Percentiles rank a stretch among this genome's conserved stretches.
Evolutionary conservation across 53 echinoderm and acorn worm species (phyloP).

Genomic region (Henricia sp.): DNA sequence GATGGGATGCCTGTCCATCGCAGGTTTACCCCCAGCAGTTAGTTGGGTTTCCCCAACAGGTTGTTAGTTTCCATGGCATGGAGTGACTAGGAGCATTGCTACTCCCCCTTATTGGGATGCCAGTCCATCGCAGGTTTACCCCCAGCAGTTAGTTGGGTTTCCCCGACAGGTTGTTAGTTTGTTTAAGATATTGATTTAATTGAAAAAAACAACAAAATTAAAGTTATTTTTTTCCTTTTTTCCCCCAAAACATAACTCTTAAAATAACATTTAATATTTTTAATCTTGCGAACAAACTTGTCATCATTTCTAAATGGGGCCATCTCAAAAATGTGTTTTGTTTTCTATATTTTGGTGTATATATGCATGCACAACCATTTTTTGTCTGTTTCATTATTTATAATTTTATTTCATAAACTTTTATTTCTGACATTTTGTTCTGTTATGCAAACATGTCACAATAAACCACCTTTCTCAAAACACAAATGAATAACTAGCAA

Average conservation of each 20-base stretch:
- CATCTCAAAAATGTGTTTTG: not conserved
- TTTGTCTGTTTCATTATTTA: not conserved
- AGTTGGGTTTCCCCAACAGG: too few relatives aligned
- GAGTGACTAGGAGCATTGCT: too few relatives aligned
- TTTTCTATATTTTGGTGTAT: not conserved
- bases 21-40: too few relatives aligned
- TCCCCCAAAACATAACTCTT: not conserved
- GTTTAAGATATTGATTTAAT: not conserved
- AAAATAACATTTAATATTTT: conserved; percentile 8
- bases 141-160: too few relatives aligned
- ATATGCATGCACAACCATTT: not conserved
- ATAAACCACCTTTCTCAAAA: not conserved
- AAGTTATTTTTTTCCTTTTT: not conserved
- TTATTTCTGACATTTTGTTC: not conserved
- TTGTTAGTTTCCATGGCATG: too few relatives aligned
- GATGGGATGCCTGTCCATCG: too few relatives aligned
- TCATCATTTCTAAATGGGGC: not conserved
- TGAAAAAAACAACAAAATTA: not conserved
- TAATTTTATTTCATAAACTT: not conserved
- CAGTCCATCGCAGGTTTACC: too few relatives aligned
- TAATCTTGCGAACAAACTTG: not conserved
- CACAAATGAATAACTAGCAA: not conserved
- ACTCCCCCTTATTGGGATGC: too few relatives aligned
- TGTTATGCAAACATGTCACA: not conserved
- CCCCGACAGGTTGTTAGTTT: too few relatives aligned